These are phyloP conservation scores for Okapia johnstoni DNA, from an alignment of 2,113 vertebrate species.

Conservation along the genomic window DNA sequence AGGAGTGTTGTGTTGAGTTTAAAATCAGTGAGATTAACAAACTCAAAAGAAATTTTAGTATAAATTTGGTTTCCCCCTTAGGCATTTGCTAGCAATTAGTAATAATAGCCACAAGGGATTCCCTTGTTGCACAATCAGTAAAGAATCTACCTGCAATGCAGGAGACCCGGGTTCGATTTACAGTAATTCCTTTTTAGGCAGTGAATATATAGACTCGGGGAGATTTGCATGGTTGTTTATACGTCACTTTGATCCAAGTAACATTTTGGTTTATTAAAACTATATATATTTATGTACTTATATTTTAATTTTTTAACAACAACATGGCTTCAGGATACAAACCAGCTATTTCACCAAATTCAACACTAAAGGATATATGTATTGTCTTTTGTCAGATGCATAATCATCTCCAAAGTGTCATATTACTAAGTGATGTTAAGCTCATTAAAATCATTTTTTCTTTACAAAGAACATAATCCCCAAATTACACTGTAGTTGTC, in stretches of 20 bases:
- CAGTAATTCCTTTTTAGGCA: not conserved
- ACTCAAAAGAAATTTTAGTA: not conserved
- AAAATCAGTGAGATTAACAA: not conserved
- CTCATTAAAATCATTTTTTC: not conserved
- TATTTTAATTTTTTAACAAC: not conserved
- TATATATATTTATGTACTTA: not conserved
- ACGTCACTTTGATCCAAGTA: not conserved
- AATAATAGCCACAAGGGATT: not conserved
- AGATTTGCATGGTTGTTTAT: not conserved
- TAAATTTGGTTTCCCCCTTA: not conserved
- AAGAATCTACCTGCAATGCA: not conserved
- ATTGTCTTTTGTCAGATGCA: not conserved
- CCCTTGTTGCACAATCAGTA: not conserved
- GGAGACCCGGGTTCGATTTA: not conserved
- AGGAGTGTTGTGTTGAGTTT: not conserved
- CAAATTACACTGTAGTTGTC: not conserved
- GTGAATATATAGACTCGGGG: not conserved
- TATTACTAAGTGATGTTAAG: not conserved
- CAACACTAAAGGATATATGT: not conserved
- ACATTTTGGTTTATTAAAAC: not conserved
- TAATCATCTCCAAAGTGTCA: not conserved
- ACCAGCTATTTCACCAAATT: not conserved
- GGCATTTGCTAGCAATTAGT: not conserved
- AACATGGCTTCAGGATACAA: not conserved
- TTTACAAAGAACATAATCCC: not conserved